Evolutionary conservation across 2,113 vertebrate species (phyloP).

Genomic region (Semnornis frantzii): DNA sequence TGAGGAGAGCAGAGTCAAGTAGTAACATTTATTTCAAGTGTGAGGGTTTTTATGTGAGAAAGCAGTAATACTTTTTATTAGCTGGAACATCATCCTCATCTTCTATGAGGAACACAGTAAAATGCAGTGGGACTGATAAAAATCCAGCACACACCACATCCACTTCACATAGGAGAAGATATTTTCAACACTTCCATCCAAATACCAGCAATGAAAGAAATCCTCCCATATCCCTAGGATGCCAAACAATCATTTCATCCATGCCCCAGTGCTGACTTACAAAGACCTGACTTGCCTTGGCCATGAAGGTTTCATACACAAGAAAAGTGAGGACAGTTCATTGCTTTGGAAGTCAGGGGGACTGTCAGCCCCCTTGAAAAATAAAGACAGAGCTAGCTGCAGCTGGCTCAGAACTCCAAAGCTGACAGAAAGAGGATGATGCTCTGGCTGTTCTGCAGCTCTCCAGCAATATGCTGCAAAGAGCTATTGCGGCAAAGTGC

Average conservation of each 20-base stretch:
- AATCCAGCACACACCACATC: not conserved
- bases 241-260: slow-evolving; percentile 15
- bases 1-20: not conserved
- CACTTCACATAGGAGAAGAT: slow-evolving; percentile 11
- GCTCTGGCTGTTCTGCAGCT: slow-evolving; percentile 27
- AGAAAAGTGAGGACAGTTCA: slow-evolving; percentile 6
- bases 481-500: slow-evolving; percentile 10
- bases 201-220: not conserved
- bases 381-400: not conserved
- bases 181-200: slow-evolving; percentile 31
- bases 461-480: slow-evolving; percentile 27
- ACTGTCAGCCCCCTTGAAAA: not conserved
- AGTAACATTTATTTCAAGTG: slow-evolving; percentile 25
- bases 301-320: slow-evolving; percentile 19
- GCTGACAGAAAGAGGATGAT: not conserved
- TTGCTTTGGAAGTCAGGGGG: not conserved
- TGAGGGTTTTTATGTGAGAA: slow-evolving; percentile 20
- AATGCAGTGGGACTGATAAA: slow-evolving; percentile 23
- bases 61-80: not conserved
- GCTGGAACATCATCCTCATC: not conserved
- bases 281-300: slow-evolving; percentile 33
- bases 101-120: slow-evolving; percentile 17
- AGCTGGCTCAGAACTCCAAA: slow-evolving; percentile 20
- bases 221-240: not conserved
- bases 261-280: slow-evolving; percentile 6